These are phyloP conservation scores for Leptocoma aspasia DNA, from an alignment of 2,113 vertebrate species.

Conservation along the genomic window DNA sequence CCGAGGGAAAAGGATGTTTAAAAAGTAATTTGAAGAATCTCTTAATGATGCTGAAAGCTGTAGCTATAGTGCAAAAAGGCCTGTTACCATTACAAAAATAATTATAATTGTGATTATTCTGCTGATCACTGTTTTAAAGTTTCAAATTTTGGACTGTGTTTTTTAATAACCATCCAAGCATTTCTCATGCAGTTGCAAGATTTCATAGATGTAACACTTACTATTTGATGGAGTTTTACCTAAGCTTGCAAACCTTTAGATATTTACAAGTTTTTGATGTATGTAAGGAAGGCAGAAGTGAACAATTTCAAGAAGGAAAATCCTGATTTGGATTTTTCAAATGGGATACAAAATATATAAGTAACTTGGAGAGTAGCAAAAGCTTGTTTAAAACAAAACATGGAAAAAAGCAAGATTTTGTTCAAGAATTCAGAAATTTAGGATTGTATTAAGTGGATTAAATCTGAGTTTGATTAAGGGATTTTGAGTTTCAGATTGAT, in stretches of 20 bases:
- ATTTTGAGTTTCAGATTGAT: background rate
- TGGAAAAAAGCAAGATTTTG: background rate
- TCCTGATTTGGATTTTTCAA: background rate
- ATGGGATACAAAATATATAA: background rate
- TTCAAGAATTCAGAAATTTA: background rate
- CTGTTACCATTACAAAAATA: constrained; percentile 23
- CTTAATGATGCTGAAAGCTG: constrained; percentile 75
- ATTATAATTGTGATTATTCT: background rate
- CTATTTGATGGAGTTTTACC: background rate
- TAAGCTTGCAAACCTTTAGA: background rate
- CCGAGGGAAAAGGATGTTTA: constrained; percentile 72
- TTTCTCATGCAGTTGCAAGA: background rate
- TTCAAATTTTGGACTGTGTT: background rate
- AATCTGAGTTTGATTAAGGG: background rate
- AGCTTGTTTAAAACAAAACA: background rate
- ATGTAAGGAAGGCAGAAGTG: background rate
- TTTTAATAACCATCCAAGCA: background rate
- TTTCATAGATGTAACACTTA: background rate
- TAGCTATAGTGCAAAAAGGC: constrained; percentile 35
- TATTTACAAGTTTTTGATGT: background rate
- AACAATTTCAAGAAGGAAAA: background rate
- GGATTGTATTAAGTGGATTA: background rate
- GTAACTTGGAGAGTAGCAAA: background rate
- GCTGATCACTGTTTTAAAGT: background rate
- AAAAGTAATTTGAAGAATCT: constrained; percentile 81